phyloP scores from a whole-genome alignment of 2,113 vertebrate species.

The Cochlearius cochlearius region DNA sequence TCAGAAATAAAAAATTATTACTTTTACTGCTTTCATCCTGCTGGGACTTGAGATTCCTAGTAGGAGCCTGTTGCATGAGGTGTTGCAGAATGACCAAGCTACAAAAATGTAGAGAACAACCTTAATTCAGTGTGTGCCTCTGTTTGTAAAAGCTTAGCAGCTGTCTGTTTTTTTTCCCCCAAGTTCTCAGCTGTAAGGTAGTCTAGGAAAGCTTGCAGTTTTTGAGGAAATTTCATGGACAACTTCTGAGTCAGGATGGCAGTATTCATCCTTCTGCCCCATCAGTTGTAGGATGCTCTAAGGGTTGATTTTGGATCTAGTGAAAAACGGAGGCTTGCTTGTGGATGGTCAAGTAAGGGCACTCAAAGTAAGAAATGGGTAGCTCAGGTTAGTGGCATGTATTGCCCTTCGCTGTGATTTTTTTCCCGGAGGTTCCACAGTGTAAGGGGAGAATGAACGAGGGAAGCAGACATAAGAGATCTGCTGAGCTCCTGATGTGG shows the following conservation, averaged over 20 bases:
- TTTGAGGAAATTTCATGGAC: neutral
- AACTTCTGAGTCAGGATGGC: neutral
- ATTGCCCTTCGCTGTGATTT: neutral
- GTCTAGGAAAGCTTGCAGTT: neutral
- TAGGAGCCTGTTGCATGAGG: neutral
- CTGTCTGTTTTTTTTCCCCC: neutral
- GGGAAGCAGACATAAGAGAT: neutral
- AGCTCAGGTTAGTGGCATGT: neutral
- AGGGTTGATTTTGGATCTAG: neutral
- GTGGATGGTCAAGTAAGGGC: neutral
- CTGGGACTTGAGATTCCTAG: neutral
- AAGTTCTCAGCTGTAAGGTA: neutral
- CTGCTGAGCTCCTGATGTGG: neutral
- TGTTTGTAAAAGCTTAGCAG: neutral
- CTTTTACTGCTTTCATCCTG: neutral
- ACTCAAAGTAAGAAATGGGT: neutral
- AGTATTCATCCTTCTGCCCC: neutral
- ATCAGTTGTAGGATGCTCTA: neutral
- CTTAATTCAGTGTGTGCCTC: neutral
- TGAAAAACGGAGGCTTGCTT: neutral
- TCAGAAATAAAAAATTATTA: neutral
- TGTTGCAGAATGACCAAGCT: neutral
- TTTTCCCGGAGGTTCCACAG: neutral
- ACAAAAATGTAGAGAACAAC: neutral
- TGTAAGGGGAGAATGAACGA: neutral